phyloP scores from a whole-genome alignment of 2,113 vertebrate species.

The Onychorhynchus coronatus region DNA sequence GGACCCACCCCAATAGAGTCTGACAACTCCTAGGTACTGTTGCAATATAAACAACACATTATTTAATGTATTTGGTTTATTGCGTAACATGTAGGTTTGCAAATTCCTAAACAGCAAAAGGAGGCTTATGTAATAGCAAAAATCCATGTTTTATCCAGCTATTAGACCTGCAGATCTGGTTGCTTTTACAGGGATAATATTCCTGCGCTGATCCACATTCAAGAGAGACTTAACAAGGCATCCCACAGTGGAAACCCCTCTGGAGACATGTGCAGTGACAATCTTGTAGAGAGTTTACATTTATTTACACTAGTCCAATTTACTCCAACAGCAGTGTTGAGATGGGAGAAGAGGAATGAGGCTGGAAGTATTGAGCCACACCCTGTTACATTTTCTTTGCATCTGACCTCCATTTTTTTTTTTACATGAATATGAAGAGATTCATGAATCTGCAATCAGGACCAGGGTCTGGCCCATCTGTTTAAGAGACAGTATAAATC shows the following conservation, averaged over 20 bases:
- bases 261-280: rapidly evolving
- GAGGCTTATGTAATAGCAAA: not conserved
- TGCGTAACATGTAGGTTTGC: not conserved
- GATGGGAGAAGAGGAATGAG: not conserved
- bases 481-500: not conserved
- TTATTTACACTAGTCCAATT: not conserved
- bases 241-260: not conserved
- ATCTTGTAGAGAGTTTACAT: rapidly evolving
- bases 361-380: not conserved
- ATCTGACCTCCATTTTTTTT: not conserved
- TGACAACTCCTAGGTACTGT: not conserved
- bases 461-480: not conserved
- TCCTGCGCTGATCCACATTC: not conserved
- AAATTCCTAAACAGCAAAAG: not conserved
- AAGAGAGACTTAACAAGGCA: not conserved
- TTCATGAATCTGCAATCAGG: not conserved
- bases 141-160: not conserved
- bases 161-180: not conserved
- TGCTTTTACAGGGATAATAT: not conserved
- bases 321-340: not conserved
- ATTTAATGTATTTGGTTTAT: not conserved
- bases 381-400: not conserved
- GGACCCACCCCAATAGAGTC: not conserved
- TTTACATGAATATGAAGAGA: not conserved
- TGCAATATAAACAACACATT: not conserved